A percentile compares a stretch with the other conserved stretches of the same genome.
Conservation (phyloP, 2,888 invertebrate species). For the Tribolium freemani region DNA sequence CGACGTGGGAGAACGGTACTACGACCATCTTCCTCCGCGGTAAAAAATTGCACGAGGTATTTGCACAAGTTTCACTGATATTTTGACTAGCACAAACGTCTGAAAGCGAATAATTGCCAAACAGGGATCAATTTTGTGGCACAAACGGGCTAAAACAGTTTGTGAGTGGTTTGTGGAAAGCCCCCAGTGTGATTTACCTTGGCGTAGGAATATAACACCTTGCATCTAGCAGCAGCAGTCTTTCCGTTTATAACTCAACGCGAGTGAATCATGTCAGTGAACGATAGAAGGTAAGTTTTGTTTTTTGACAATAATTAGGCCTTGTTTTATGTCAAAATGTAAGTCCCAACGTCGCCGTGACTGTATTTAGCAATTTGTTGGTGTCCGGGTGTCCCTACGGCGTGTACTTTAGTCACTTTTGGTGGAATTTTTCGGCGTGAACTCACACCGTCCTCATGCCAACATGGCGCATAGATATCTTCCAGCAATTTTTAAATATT, state of each 20-base stretch:
- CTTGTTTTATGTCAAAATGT: conserved; percentile 40
- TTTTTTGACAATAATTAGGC: conserved; percentile 62
- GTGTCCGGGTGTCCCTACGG: conserved; percentile 7
- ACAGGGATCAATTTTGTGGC: not conserved
- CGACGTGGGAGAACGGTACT: conserved; percentile 36
- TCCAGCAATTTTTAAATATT: conserved; percentile 29
- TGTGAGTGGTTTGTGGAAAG: not conserved
- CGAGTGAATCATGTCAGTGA: conserved; percentile 87
- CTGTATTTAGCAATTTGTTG: not conserved
- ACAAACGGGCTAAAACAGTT: not conserved
- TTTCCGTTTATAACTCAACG: conserved; percentile 79
- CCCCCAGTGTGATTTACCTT: conserved; percentile 20
- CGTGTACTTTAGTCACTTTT: conserved; percentile 53
- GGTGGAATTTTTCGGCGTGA: conserved; percentile 59
- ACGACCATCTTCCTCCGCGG: conserved; percentile 34
- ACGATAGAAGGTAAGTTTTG: conserved; percentile 84
- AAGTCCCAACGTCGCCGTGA: conserved; percentile 8
- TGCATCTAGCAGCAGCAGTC: conserved; percentile 64
- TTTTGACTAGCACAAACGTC: not conserved
- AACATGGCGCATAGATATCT: conserved; percentile 71
- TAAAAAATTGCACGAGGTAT: conserved; percentile 20
- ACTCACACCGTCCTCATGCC: conserved; percentile 69
- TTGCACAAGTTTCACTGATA: not conserved
- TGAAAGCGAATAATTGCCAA: not conserved
- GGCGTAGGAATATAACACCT: conserved; percentile 68